These are phyloP conservation scores for Sarotherodon lohbergeri DNA, from an alignment of 2,113 vertebrate genomes.

Conservation along the genomic window DNA sequence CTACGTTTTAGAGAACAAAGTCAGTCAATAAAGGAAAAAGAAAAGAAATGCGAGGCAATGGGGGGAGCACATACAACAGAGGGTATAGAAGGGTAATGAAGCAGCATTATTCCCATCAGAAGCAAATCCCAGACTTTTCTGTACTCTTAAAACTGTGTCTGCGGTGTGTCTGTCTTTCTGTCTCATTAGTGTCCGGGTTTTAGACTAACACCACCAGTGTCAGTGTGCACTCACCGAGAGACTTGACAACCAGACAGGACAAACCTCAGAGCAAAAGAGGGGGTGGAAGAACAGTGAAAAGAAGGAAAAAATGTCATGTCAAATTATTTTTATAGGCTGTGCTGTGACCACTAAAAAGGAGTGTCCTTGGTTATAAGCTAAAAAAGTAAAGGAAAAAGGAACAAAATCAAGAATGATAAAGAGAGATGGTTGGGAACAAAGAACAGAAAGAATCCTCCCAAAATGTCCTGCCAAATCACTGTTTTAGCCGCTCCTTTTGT, in stretches of 20 bases:
- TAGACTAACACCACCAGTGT: conserved; percentile 36
- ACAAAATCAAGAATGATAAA: neutral
- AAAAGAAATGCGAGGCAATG: neutral
- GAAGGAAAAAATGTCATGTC: conserved; percentile 6
- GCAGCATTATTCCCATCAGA: conserved; percentile 46
- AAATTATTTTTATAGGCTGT: conserved; percentile 2
- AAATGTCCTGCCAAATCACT: neutral
- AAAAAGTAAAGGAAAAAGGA: neutral
- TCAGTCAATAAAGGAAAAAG: neutral
- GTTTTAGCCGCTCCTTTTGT: neutral
- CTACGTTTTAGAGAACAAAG: neutral
- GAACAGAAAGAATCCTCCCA: neutral
- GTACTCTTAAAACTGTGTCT: conserved; percentile 31
- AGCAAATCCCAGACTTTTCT: conserved; percentile 33
- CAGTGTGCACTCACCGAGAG: conserved; percentile 22
- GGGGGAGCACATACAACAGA: neutral
- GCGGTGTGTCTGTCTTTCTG: conserved; percentile 21
- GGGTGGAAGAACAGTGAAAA: neutral
- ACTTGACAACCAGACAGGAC: conserved; percentile 30
- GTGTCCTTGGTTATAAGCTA: neutral
- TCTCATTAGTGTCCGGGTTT: conserved; percentile 58
- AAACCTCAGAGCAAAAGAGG: conserved; percentile 20
- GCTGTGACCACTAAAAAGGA: neutral
- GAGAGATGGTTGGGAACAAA: neutral
- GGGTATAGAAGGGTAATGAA: conserved; percentile 43